Evolutionary conservation across 2,888 invertebrate genomes (phyloP), one percentile per base, ranked within the genome.

Genomic region (Quadroppia sp.): DNA sequence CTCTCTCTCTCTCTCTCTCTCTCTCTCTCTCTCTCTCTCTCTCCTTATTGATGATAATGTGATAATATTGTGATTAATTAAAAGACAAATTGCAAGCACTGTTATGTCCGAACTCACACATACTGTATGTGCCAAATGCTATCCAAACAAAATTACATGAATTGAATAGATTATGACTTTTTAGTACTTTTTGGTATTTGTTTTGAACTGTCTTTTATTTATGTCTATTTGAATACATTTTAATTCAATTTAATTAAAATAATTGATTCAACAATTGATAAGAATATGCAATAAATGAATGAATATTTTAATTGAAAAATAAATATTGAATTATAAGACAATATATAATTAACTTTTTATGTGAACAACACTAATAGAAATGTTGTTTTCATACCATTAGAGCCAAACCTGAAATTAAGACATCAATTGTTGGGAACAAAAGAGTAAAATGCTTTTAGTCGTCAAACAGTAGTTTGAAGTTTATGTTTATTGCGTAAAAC

Each of bases 21-120:
- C 56, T 20, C 56, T 56, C 59, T 59, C 28, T 59, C 30, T 28
- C 59, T 59, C 61, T 61, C 61, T 32, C 61, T 30, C 36, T 61
- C 61, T 61, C 40, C 20, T 11, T 25, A 56, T 56, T 56, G 25
- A 4, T 23, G 56, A 56, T 56, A 56, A 56, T 56, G 56, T 56
- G 56, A 56, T 56, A 56, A 56, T 23, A 56, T 56, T n/a, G 56
- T 56, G 56, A 56, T 56, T 56, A 56, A 56, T 56, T 56, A 56
- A 56, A 56, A 56, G 56, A 56, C 56, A 56, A 56, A 56, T 56
- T 56, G 56, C 56, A 11, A 23, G 17, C 48, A 48, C 15, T n/a
- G n/a, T n/a, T n/a, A n/a, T n/a, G n/a, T n/a, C n/a, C n/a, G n/a
- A n/a, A n/a, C n/a, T n/a, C n/a, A n/a, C n/a, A n/a, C n/a, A n/a